These are phyloP conservation scores for Channa striata DNA, from an alignment of 2,797 vertebrate genomes.

Conservation along the genomic window DNA sequence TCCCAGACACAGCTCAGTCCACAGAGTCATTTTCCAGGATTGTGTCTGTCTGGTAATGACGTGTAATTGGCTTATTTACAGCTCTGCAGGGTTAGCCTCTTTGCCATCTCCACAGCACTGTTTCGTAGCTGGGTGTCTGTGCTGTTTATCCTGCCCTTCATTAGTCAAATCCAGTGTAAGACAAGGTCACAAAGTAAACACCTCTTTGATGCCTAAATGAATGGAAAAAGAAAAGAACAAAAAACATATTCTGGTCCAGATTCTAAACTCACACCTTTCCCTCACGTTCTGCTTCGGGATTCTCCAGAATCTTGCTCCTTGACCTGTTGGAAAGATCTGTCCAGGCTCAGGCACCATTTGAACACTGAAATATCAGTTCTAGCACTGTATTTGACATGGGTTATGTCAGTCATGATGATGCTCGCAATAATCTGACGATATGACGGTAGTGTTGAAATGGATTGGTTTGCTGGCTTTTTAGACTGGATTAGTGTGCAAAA, in stretches of 20 bases:
- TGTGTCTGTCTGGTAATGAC: constrained; percentile 49
- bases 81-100: constrained; percentile 43
- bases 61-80: constrained; percentile 65
- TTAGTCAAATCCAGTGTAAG: constrained; percentile 35
- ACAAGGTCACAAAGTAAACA: constrained; percentile 53
- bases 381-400: constrained; percentile 10
- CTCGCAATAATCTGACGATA: constrained; percentile 24
- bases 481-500: constrained; percentile 19
- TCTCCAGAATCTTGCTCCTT: constrained; percentile 14
- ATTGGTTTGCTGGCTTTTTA: constrained; percentile 19
- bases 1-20: constrained; percentile 31
- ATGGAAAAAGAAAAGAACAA: neutral
- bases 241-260: neutral
- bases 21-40: constrained; percentile 34
- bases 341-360: constrained; percentile 15
- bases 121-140: constrained; percentile 38
- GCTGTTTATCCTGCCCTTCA: constrained; percentile 44
- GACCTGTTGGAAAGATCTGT: constrained; percentile 19
- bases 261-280: constrained; percentile 6
- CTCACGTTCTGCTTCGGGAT: neutral
- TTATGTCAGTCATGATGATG: constrained; percentile 26
- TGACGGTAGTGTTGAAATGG: constrained; percentile 19
- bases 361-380: constrained; percentile 16
- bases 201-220: constrained; percentile 51
- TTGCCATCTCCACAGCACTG: constrained; percentile 28